A percentile compares a stretch with the other conserved stretches of the same genome.
phyloP scores from a whole-genome alignment of 92 coral and sea anemone genomes.

The Plumapathes pennacea region DNA sequence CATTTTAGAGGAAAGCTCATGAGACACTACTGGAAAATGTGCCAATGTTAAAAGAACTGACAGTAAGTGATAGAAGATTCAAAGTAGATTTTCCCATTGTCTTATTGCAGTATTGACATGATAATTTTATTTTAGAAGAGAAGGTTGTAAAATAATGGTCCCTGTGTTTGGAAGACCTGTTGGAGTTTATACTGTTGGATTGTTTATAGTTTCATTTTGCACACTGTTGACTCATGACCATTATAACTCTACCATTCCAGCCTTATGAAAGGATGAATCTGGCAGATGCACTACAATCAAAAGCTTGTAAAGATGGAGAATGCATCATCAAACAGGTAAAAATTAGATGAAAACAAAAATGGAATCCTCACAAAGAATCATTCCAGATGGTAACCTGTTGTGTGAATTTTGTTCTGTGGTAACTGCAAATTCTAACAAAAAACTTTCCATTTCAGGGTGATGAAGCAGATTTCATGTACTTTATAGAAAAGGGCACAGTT shows the following conservation, averaged over 20 bases:
- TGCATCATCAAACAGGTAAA: conserved; percentile 92
- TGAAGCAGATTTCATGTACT: conserved; percentile 97
- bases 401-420: too few species aligned
- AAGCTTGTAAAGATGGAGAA: conserved; percentile 82
- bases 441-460: conserved; percentile 67
- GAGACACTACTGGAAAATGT: conserved; percentile 88
- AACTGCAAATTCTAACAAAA: neutral
- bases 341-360: neutral
- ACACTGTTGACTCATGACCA: neutral
- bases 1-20: conserved; percentile 71
- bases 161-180: too few species aligned
- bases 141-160: too few species aligned
- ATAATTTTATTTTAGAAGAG: too few species aligned
- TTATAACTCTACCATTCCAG: conserved; percentile 23
- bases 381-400: too few species aligned
- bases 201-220: neutral
- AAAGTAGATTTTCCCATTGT: too few species aligned
- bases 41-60: conserved; percentile 87
- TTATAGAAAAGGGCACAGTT: conserved; percentile 80
- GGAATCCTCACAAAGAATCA: too few species aligned
- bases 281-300: conserved; percentile 92
- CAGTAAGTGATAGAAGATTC: too few species aligned
- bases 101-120: too few species aligned
- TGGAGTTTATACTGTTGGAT: too few species aligned
- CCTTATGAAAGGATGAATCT: conserved; percentile 91